Evolutionary conservation across 2,797 vertebrate genomes (phyloP).

Genomic region (Mallotus villosus): DNA sequence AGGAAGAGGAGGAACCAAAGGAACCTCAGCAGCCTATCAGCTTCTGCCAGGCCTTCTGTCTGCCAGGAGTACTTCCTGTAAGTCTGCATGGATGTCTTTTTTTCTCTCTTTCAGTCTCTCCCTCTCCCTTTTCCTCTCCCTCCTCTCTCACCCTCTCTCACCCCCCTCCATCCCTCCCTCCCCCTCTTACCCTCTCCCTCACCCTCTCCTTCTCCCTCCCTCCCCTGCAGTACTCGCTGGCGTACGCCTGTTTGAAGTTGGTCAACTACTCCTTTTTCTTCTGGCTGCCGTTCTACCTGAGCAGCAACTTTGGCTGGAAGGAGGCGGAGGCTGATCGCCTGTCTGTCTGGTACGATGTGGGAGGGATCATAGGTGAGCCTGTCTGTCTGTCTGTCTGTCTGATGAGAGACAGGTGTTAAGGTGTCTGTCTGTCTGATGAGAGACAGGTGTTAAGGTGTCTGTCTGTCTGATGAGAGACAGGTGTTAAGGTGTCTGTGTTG

Average conservation of each 20-base stretch:
- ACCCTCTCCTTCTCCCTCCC: background rate
- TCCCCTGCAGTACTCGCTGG: constrained; percentile 86
- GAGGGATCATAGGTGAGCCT: constrained; percentile 88
- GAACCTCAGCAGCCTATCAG: constrained; percentile 73
- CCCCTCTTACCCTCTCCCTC: background rate
- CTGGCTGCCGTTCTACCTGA: constrained; percentile 98
- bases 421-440: background rate
- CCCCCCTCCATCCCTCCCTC: background rate
- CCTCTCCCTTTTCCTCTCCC: background rate
- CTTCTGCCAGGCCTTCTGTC: constrained; percentile 89
- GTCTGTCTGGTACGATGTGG: constrained; percentile 96
- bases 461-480: background rate
- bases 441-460: background rate
- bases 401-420: too few relatives aligned
- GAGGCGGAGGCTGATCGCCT: constrained; percentile 91
- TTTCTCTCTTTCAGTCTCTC: background rate
- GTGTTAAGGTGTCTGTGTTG: background rate
- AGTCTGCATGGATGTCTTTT: constrained; percentile 42
- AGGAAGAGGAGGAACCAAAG: constrained; percentile 53
- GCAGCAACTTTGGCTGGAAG: constrained; percentile 91
- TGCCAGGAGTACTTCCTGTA: constrained; percentile 93
- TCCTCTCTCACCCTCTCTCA: background rate
- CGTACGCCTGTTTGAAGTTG: constrained; percentile 93
- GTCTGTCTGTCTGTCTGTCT: background rate
- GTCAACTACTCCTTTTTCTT: constrained; percentile 99